Conservation (phyloP, 2,797 vertebrate genomes). For the Notamacropus eugenii region DNA sequence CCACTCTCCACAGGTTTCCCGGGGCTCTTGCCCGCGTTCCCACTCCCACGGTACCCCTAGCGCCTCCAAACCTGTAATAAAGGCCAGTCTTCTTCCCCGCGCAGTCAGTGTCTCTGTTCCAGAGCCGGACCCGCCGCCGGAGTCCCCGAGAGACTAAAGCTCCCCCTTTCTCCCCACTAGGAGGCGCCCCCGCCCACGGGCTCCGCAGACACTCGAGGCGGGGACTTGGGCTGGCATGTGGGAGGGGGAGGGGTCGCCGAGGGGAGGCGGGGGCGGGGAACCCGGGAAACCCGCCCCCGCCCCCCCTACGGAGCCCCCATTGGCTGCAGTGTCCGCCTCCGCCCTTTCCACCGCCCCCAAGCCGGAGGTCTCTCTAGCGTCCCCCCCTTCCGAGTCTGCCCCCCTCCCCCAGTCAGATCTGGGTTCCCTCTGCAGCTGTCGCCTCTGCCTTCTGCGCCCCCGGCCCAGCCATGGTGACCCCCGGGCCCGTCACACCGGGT, state of each 20-base stretch:
- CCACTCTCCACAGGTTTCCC: slow-evolving; percentile 13
- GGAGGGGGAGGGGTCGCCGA: slow-evolving; percentile 73
- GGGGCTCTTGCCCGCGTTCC: slow-evolving; percentile 29
- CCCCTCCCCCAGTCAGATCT: slow-evolving; percentile 64
- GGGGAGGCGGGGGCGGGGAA: slow-evolving; percentile 73
- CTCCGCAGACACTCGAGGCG: neutral
- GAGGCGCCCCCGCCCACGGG: slow-evolving; percentile 73
- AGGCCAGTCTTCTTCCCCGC: neutral
- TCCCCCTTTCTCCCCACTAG: slow-evolving; percentile 60
- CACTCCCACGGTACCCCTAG: neutral
- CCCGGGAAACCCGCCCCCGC: slow-evolving; percentile 66
- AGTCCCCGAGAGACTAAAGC: slow-evolving; percentile 27
- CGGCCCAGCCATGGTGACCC: slow-evolving; percentile 60
- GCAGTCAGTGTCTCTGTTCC: slow-evolving; percentile 14
- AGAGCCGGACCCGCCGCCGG: slow-evolving; percentile 39
- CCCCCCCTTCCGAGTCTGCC: slow-evolving; percentile 66
- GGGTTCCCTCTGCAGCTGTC: slow-evolving; percentile 75
- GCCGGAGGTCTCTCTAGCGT: slow-evolving; percentile 66
- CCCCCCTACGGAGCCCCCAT: slow-evolving; percentile 77
- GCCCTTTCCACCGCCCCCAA: neutral
- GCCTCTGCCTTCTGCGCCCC: slow-evolving; percentile 50
- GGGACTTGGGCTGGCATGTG: neutral
- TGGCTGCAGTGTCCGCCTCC: slow-evolving; percentile 64
- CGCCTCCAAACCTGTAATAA: slow-evolving; percentile 8
- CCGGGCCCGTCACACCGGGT: slow-evolving; percentile 69